phyloP scores from a whole-genome alignment of 2,888 invertebrate species.

The Polymixis flavicincta region DNA sequence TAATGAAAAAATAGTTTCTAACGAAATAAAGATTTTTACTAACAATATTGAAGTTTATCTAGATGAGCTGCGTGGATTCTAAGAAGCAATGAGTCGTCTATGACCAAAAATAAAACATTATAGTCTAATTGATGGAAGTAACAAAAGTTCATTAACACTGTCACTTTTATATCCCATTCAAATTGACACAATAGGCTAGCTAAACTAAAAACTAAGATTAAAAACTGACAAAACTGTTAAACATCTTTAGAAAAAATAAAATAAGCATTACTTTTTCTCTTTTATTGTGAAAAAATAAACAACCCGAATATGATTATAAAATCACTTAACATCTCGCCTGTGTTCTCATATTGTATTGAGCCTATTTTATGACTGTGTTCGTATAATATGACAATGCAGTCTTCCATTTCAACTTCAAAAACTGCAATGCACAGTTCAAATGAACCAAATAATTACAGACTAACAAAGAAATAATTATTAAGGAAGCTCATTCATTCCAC shows the following conservation, averaged over 20 bases:
- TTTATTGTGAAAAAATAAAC: background rate
- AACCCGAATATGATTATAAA: background rate
- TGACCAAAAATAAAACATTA: background rate
- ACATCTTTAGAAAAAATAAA: too few species aligned
- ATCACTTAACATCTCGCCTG: too few species aligned
- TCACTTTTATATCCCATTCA: background rate
- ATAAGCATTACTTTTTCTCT: background rate
- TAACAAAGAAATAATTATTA: background rate
- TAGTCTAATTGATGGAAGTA: background rate
- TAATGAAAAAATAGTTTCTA: background rate
- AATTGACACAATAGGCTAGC: background rate
- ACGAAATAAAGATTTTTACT: background rate
- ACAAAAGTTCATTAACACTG: background rate
- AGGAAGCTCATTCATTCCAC: constrained; percentile 28
- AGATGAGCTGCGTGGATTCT: background rate
- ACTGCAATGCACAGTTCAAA: background rate
- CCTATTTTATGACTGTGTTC: background rate
- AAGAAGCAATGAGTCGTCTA: background rate
- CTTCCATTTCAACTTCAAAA: background rate
- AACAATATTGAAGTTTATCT: background rate
- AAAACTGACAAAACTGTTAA: background rate
- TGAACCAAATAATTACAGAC: background rate
- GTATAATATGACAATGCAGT: background rate
- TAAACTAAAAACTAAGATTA: background rate
- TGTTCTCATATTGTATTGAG: too few species aligned